Evolutionary conservation across 1,140 invertebrate species (phyloP), one percentile per base, ranked within the genome.

Genomic region (Drosophila neocordata): DNA sequence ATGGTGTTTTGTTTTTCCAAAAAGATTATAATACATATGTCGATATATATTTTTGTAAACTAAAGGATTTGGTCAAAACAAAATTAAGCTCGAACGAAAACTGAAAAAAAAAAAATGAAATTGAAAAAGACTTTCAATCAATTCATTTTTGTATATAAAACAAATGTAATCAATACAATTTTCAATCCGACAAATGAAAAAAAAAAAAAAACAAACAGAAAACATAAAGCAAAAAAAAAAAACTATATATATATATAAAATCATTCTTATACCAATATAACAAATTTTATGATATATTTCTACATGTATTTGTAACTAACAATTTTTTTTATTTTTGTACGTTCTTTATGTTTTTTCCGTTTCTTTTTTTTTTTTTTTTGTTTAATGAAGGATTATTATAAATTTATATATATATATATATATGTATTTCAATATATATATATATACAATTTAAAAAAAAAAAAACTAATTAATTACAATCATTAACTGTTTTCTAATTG

Each of bases 401-500:
- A 38, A 34, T 18, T 7, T 55, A 31, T 60, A 66, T 44, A 55
- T 59, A 38, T 15, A 53, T 44, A 56, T 3, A 31, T 55, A 66
- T 41, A 55, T 59, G 22, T 15, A 60, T 44, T 48, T 3, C 22
- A 51, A 66, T 41, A 55, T 59, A 31, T 11, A 65, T 35, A 60
- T 67, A 34, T 67, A 75, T 67, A 60, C 58, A 64, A 72, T 34
- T 35, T 59, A 38, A 66, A 71, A 57, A 38, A 66, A 71, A 57
- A 24, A 73, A 74, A 38, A 38, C 37, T 73, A 64, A 69, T 60
- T 55, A 75, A 68, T 68, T 75, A 78, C 82, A 58, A 81, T 78
- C 55, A 87, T 81, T 85, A 87, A 88, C 74, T 87, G 82, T 85
- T 85, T 85, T 85, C 82, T 87, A 85, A 85, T 85, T 85, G 81